A percentile compares a stretch with the other conserved stretches of the same genome.
These are phyloP conservation scores for Dermatophagoides farinae DNA, from an alignment of 1,140 invertebrate genomes.

Conservation along the genomic window DNA sequence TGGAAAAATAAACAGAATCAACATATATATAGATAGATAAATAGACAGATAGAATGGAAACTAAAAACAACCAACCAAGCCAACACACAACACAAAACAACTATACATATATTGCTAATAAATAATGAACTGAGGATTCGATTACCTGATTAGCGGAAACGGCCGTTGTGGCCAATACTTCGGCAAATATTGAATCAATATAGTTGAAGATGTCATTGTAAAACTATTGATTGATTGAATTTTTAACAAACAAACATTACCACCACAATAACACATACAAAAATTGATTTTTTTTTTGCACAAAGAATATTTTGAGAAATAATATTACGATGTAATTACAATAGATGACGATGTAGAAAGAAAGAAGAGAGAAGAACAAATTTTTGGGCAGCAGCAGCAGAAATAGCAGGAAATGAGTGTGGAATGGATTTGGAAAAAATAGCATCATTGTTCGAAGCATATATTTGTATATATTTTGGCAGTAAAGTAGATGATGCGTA, in stretches of 20 bases:
- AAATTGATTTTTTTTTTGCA: too few species aligned
- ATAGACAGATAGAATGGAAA: not conserved
- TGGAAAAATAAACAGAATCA: not conserved
- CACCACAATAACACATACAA: not conserved
- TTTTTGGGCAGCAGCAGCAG: too few species aligned
- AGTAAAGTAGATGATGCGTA: too few species aligned
- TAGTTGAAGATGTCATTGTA: slow-evolving; percentile 13
- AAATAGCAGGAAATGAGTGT: too few species aligned
- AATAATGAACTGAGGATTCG: not conserved
- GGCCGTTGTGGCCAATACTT: slow-evolving; percentile 14
- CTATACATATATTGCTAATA: not conserved
- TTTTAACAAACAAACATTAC: not conserved
- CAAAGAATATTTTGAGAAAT: too few species aligned
- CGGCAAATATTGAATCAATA: slow-evolving; percentile 15
- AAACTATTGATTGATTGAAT: slow-evolving; percentile 13
- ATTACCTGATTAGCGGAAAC: slow-evolving; percentile 4
- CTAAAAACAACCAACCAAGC: not conserved
- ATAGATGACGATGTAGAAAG: not conserved
- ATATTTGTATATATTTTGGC: too few species aligned
- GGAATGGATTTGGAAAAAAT: too few species aligned
- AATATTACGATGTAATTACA: too few species aligned
- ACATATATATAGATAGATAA: not conserved
- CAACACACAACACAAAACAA: not conserved
- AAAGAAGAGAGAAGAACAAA: too few species aligned
- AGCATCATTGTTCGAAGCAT: too few species aligned